These are phyloP conservation scores for Haemorhous mexicanus DNA, from an alignment of 2,113 vertebrate species.

Conservation along the genomic window DNA sequence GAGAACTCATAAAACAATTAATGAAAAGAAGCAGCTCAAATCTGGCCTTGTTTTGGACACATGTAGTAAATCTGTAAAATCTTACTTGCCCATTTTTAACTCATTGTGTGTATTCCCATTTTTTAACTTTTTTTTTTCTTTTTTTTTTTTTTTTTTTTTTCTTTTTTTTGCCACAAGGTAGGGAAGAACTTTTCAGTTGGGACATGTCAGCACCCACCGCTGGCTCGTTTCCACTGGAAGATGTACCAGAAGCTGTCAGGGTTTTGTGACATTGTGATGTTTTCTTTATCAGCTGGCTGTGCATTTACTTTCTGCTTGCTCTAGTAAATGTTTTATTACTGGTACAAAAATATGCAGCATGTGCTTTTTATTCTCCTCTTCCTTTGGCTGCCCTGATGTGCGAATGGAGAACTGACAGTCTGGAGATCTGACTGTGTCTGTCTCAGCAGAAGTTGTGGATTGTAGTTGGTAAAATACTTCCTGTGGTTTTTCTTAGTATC, in stretches of 20 bases:
- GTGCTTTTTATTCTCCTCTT: constrained; percentile 5
- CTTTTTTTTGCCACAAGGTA: constrained; percentile 52
- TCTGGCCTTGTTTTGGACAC: not conserved
- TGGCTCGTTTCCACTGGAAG: constrained; percentile 70
- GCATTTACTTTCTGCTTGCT: constrained; percentile 80
- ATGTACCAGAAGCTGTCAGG: constrained; percentile 66
- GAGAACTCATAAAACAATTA: not conserved
- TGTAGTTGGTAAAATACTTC: not conserved
- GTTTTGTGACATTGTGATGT: constrained; percentile 77
- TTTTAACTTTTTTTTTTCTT: constrained; percentile 39
- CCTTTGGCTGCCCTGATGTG: not conserved
- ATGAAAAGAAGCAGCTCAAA: not conserved
- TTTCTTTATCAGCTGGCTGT: constrained; percentile 78
- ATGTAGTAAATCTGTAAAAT: constrained; percentile 35
- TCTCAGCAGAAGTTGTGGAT: not conserved
- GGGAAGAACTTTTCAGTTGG: constrained; percentile 63
- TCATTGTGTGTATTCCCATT: not conserved
- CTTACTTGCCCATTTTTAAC: constrained; percentile 31
- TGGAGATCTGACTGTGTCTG: not conserved
- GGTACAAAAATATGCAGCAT: constrained; percentile 43
- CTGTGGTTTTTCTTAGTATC: not conserved
- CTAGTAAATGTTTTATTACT: constrained; percentile 83
- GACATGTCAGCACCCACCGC: constrained; percentile 60
- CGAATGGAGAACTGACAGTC: not conserved
- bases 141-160: constrained; percentile 12